Percentiles rank a stretch among this genome's conserved stretches.
These are phyloP conservation scores for cat (Felis catus) DNA, from an alignment of 2,113 vertebrate species.

Conservation along the genomic window DNA sequence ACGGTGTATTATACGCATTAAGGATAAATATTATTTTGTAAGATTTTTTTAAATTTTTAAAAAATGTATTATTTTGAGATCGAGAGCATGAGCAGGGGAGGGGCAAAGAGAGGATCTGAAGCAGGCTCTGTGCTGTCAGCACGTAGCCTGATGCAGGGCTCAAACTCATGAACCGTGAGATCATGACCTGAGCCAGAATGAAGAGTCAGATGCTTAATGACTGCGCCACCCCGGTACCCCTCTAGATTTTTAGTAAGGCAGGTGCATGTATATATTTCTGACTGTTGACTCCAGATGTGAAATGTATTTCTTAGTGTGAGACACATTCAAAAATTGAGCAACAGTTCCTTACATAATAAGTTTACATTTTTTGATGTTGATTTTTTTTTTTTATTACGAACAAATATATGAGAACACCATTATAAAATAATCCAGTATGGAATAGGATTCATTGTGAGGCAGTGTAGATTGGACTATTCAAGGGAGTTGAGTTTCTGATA, in stretches of 20 bases:
- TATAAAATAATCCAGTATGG: background rate
- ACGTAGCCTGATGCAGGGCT: no score
- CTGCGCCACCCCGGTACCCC: no score
- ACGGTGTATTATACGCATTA: background rate
- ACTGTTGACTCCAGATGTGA: background rate
- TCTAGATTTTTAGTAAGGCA: background rate
- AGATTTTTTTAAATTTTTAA: background rate
- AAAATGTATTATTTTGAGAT: no score
- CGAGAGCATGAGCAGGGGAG: no score
- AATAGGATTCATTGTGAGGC: background rate
- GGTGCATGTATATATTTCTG: background rate
- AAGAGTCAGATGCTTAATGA: no score
- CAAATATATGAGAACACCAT: background rate
- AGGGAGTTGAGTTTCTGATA: background rate
- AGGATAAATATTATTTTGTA: background rate
- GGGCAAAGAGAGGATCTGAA: no score
- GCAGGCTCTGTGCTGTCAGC: no score
- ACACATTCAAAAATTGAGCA: background rate
- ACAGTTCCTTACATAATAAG: background rate
- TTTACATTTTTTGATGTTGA: slow-evolving; percentile 6
- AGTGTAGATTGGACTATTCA: background rate
- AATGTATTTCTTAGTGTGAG: slow-evolving; percentile 29
- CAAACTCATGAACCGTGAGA: no score
- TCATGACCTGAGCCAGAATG: no score
- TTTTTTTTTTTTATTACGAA: background rate